phyloP scores from a whole-genome alignment of 2,888 invertebrate genomes.

The Lagria hirta region DNA sequence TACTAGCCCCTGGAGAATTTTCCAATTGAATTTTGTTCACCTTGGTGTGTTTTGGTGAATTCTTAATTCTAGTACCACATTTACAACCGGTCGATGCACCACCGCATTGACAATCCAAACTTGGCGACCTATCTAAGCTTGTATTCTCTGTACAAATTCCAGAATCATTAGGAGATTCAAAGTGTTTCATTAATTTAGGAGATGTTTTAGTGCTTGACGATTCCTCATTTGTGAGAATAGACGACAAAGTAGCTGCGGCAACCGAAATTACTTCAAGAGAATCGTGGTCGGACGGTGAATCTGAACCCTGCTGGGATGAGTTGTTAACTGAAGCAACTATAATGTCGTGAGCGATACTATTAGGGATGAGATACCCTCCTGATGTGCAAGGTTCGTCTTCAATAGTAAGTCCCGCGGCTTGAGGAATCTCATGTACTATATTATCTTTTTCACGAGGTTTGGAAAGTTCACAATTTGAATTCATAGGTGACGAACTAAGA shows the following conservation, averaged over 20 bases:
- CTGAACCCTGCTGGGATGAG: slow-evolving; percentile 39
- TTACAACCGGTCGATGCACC: slow-evolving; percentile 8
- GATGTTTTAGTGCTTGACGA: slow-evolving; percentile 9
- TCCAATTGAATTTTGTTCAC: slow-evolving; percentile 23
- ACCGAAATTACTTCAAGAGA: slow-evolving; percentile 63
- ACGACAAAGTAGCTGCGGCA: slow-evolving; percentile 64
- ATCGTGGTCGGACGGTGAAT: slow-evolving; percentile 57
- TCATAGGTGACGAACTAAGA: too few relatives aligned
- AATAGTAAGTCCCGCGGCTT: too few relatives aligned
- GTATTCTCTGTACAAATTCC: slow-evolving; percentile 75
- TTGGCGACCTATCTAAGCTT: slow-evolving; percentile 66
- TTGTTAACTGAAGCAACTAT: slow-evolving; percentile 54
- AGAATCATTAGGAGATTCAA: slow-evolving; percentile 61
- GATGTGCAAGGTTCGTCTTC: slow-evolving; percentile 67
- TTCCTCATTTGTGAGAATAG: slow-evolving; percentile 58
- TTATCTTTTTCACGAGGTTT: too few relatives aligned
- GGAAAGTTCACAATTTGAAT: too few relatives aligned
- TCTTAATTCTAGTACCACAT: slow-evolving; percentile 7
- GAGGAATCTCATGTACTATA: too few relatives aligned
- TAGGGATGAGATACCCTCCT: slow-evolving; percentile 65
- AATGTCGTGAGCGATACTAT: slow-evolving; percentile 61
- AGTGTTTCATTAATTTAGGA: slow-evolving; percentile 25
- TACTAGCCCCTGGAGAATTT: slow-evolving; percentile 38
- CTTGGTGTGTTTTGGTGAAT: slow-evolving; percentile 16
- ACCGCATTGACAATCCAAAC: slow-evolving; percentile 52